These are phyloP conservation scores for Pterois miles DNA, from an alignment of 2,797 vertebrate species.

Conservation along the genomic window DNA sequence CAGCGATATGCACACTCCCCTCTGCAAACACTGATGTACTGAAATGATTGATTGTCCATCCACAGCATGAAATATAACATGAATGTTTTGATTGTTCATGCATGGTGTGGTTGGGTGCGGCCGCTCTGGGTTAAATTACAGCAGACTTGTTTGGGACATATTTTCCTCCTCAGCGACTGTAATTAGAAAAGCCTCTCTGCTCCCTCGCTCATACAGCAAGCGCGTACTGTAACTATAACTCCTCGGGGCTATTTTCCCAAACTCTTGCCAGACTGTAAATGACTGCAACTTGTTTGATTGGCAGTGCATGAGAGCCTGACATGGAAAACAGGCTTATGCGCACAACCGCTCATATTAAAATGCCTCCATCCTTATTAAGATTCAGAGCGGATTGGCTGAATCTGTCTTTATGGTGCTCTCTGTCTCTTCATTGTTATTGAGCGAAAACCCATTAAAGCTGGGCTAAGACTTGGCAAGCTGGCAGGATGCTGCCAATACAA, in stretches of 20 bases:
- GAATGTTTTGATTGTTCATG: slow-evolving; percentile 44
- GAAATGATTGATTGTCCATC: slow-evolving; percentile 34
- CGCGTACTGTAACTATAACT: slow-evolving; percentile 36
- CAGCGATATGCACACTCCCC: background rate
- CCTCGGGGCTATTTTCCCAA: slow-evolving; percentile 51
- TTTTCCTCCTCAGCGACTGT: slow-evolving; percentile 53
- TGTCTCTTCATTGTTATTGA: slow-evolving; percentile 76
- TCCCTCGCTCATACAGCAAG: slow-evolving; percentile 35
- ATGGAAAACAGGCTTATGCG: slow-evolving; percentile 35
- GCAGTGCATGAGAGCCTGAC: slow-evolving; percentile 27
- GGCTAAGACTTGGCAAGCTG: slow-evolving; percentile 68
- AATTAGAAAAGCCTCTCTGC: slow-evolving; percentile 63
- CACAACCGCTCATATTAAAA: slow-evolving; percentile 49
- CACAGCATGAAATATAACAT: slow-evolving; percentile 31
- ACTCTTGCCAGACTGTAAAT: slow-evolving; percentile 56
- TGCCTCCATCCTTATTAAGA: slow-evolving; percentile 62
- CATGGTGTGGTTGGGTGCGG: slow-evolving; percentile 37
- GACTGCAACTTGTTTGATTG: slow-evolving; percentile 63
- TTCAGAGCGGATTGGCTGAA: slow-evolving; percentile 63
- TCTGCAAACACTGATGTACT: background rate
- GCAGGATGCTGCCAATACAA: slow-evolving; percentile 68
- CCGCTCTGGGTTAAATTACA: slow-evolving; percentile 49
- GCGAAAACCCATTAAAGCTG: slow-evolving; percentile 74
- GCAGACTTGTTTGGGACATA: slow-evolving; percentile 57
- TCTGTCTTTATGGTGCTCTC: slow-evolving; percentile 60